Percentiles rank a stretch among this genome's conserved stretches.
Evolutionary conservation across 2,797 vertebrate genomes (phyloP).

Genomic region (Protosalanx chinensis): DNA sequence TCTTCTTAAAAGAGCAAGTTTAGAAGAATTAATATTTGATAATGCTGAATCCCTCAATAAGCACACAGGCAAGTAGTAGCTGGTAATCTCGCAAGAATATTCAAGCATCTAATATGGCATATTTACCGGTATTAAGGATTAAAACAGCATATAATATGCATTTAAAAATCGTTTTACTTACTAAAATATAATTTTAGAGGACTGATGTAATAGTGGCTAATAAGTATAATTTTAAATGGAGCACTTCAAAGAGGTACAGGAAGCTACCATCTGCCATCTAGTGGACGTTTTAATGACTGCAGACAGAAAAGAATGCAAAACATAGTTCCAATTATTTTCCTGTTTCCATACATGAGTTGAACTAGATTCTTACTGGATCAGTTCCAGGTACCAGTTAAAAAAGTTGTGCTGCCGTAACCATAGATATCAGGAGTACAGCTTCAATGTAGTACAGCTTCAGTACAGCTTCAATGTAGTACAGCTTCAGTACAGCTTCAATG

Average conservation of each 20-base stretch:
- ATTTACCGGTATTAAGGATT: constrained; percentile 74
- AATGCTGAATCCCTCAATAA: constrained; percentile 63
- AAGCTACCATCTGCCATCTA: constrained; percentile 59
- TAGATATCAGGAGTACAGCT: no score
- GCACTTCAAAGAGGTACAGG: constrained; percentile 27
- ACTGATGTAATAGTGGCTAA: constrained; percentile 57
- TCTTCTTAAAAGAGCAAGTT: constrained; percentile 73
- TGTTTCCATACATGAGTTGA: not conserved
- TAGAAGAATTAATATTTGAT: constrained; percentile 76
- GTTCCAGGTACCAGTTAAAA: not conserved
- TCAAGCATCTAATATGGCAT: constrained; percentile 68
- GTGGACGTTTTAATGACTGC: constrained; percentile 58
- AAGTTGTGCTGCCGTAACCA: no score
- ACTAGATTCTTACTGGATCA: not conserved
- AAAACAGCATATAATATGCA: constrained; percentile 72
- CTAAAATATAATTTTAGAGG: constrained; percentile 72
- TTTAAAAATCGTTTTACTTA: constrained; percentile 75
- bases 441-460: no score
- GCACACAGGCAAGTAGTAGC: constrained; percentile 60
- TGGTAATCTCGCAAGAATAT: constrained; percentile 73
- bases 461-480: no score
- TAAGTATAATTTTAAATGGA: constrained; percentile 48
- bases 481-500: no score
- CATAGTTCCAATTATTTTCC: constrained; percentile 1
- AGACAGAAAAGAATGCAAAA: constrained; percentile 16